Percentiles rank a stretch among this genome's conserved stretches.
Conservation (phyloP, 2,113 vertebrate species). For the Etheostoma spectabile region DNA sequence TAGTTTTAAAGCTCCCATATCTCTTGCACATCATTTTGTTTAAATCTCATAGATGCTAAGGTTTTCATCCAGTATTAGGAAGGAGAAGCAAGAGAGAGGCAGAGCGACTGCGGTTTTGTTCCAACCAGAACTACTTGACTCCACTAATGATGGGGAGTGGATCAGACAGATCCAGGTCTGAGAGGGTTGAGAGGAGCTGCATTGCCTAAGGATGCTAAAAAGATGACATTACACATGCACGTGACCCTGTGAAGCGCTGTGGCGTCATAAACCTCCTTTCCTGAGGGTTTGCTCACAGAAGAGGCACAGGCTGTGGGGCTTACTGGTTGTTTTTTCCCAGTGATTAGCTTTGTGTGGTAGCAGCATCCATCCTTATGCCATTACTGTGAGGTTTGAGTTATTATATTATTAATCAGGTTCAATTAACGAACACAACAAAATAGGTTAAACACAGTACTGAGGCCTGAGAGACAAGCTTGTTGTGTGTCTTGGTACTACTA, state of each 20-base stretch:
- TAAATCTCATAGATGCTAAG: constrained; percentile 21
- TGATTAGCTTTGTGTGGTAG: constrained; percentile 41
- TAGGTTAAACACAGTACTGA: constrained; percentile 16
- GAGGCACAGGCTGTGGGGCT: constrained; percentile 37
- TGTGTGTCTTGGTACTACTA: constrained; percentile 2
- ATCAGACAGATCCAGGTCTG: constrained; percentile 81
- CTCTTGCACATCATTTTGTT: constrained; percentile 7
- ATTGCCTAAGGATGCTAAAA: constrained; percentile 67
- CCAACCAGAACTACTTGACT: constrained; percentile 54
- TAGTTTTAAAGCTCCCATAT: background rate
- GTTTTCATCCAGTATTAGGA: constrained; percentile 43
- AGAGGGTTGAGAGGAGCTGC: constrained; percentile 74
- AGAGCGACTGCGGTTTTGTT: constrained; percentile 50
- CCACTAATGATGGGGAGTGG: constrained; percentile 64
- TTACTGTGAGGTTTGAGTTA: constrained; percentile 37
- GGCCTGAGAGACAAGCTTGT: background rate
- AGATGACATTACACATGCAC: constrained; percentile 74
- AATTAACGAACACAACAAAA: constrained; percentile 27
- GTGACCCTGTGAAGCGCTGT: constrained; percentile 59
- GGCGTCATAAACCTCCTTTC: constrained; percentile 58
- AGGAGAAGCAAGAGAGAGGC: background rate
- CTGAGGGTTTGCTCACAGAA: constrained; percentile 51
- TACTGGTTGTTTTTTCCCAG: constrained; percentile 39
- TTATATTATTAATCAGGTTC: constrained; percentile 28
- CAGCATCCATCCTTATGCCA: constrained; percentile 17